Evolutionary conservation across 2,888 invertebrate genomes (phyloP), one percentile per base, ranked within the genome.

Genomic region (Xylocampa areola): DNA sequence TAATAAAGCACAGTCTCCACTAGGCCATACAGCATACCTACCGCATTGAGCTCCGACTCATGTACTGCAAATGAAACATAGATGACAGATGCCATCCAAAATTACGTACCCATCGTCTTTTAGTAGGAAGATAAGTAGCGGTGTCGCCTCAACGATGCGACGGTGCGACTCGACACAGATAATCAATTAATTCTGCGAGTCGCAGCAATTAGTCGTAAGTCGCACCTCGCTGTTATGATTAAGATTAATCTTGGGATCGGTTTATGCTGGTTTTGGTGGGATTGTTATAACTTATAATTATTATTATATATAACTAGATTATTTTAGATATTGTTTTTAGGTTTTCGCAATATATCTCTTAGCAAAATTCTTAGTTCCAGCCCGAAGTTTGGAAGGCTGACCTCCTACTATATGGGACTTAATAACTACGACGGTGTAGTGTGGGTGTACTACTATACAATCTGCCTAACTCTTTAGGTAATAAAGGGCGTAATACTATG

Each of bases 171-270:
- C 77, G 80, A 79, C 84, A 80, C 76, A 81, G 80, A 80, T 86
- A 83, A 85, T 88, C 87, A 86, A 88, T 89, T 87, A 88, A 84
- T 85, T 79, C 68, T 73, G 72, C 66, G 68, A 77, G 85, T 83
- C 80, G 64, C 84, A 80, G 81, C 81, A 87, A 90, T 91, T 89
- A 90, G 86, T 77, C 80, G 79, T 82, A 61, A 67, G 85, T 80
- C 82, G 79, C 84, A 88, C 85, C 84, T 88, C 83, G 74, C 64
- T 79, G 76, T 69, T 72, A 64, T 84, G 81, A 89, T 88, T 87
- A 86, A 81, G 88, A 90, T 86, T 76, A 80, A 90, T 90, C 50
- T 66, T 17, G 2, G 73, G 66, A 71, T 32, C 37, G 59, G 17
- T 43, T 70, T 69, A 73, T 72, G 59, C 54, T 21, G 11, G 8